A percentile compares a stretch with the other conserved stretches of the same genome.
phyloP scores from a whole-genome alignment of 30 jellyfish, hydroid and myxozoan species.

The Aurelia sp. region DNA sequence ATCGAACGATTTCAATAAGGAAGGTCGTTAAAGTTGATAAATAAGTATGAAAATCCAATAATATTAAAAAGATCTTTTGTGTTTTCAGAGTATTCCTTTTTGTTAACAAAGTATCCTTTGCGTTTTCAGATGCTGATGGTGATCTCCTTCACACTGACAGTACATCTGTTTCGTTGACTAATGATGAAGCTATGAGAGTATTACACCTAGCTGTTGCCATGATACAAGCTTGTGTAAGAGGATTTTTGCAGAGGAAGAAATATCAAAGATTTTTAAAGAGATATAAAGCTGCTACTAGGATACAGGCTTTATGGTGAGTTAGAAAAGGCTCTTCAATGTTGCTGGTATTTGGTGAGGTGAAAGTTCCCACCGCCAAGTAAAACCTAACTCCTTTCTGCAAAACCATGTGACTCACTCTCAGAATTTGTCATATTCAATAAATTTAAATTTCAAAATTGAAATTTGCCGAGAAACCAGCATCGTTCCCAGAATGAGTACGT shows the following conservation, averaged over 20 bases:
- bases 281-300: slow-evolving; percentile 85
- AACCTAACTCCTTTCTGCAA: no score
- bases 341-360: not conserved
- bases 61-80: no score
- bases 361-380: not conserved
- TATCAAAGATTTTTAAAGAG: slow-evolving; percentile 43
- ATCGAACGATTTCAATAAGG: no score
- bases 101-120: no score
- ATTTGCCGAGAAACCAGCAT: no score
- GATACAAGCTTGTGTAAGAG: slow-evolving; percentile 83
- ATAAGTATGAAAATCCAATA: no score
- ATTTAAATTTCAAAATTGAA: not conserved
- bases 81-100: no score
- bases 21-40: no score
- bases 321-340: no score
- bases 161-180: slow-evolving; percentile 73
- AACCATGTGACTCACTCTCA: not conserved
- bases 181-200: slow-evolving; percentile 90
- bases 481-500: no score
- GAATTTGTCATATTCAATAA: not conserved
- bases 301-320: slow-evolving; percentile 92
- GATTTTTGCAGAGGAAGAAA: slow-evolving; percentile 74
- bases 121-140: not conserved
- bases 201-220: slow-evolving; percentile 88
- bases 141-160: not conserved